These are phyloP conservation scores for Subacronicta megacephala DNA, from an alignment of 2,888 invertebrate species.

Conservation along the genomic window DNA sequence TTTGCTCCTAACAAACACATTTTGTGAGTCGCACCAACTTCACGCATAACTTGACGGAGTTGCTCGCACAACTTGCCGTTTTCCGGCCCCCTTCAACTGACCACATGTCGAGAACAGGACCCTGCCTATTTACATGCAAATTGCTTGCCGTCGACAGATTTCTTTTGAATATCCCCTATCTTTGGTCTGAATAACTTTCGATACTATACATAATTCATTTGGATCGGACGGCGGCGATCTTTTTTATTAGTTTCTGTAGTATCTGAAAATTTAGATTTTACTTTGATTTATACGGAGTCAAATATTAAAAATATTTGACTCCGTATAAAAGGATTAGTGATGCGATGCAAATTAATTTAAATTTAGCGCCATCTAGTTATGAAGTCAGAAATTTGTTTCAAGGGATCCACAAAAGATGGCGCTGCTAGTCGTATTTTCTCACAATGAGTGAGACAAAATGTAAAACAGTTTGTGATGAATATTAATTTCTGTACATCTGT, in stretches of 20 bases:
- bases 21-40: conserved; percentile 66
- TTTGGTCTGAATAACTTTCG: conserved; percentile 67
- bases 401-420: conserved; percentile 58
- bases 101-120: conserved; percentile 69
- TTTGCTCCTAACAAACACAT: conserved; percentile 70
- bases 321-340: conserved; percentile 41
- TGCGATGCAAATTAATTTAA: conserved; percentile 26
- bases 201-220: conserved; percentile 69
- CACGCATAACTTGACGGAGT: conserved; percentile 73
- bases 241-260: conserved; percentile 64
- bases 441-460: conserved; percentile 26
- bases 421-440: conserved; percentile 34
- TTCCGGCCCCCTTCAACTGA: conserved; percentile 54
- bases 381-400: conserved; percentile 23
- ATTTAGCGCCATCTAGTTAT: conserved; percentile 60
- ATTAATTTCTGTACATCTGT: conserved; percentile 62
- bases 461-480: conserved; percentile 63
- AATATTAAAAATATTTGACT: too few species aligned
- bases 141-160: conserved; percentile 65
- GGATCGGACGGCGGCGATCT: conserved; percentile 54
- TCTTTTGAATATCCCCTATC: conserved; percentile 66
- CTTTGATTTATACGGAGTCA: conserved; percentile 25
- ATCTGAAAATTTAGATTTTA: conserved; percentile 55
- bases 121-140: conserved; percentile 79
- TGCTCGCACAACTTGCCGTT: conserved; percentile 43